These are phyloP conservation scores for Parapsyche elsis DNA, from an alignment of 1,140 invertebrate genomes.

Conservation along the genomic window DNA sequence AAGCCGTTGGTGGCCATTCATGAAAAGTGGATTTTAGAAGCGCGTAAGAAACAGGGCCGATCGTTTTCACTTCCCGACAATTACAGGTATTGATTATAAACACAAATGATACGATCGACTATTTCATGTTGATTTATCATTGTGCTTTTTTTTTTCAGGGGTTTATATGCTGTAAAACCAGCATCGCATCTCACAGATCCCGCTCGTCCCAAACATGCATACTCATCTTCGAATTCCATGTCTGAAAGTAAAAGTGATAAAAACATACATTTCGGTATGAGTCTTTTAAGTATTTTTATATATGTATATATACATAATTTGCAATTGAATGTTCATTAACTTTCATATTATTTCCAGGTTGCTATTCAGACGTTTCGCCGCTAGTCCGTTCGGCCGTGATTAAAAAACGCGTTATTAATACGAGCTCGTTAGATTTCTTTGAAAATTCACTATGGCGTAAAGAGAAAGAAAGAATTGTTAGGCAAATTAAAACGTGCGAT, in stretches of 20 bases:
- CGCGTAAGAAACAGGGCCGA: conserved; percentile 60
- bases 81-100: conserved; percentile 44
- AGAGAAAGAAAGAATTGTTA: conserved; percentile 51
- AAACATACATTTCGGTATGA: neutral
- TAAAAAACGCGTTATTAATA: conserved; percentile 25
- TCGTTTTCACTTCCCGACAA: conserved; percentile 61
- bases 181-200: conserved; percentile 64
- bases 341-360: neutral
- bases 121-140: neutral
- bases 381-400: conserved; percentile 21
- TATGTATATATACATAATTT: neutral
- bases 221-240: neutral
- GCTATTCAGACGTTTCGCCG: conserved; percentile 14
- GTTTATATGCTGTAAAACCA: conserved; percentile 61
- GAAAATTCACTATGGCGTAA: conserved; percentile 53
- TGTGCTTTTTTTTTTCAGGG: conserved; percentile 52
- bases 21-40: conserved; percentile 65
- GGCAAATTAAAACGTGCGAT: conserved; percentile 19
- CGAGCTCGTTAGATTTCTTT: conserved; percentile 45
- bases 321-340: neutral
- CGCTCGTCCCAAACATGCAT: neutral
- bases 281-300: neutral
- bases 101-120: no score
- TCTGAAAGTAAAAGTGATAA: neutral
- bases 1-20: conserved; percentile 66